phyloP scores from a whole-genome alignment of 2,113 vertebrate genomes.

The Pluvialis apricaria region DNA sequence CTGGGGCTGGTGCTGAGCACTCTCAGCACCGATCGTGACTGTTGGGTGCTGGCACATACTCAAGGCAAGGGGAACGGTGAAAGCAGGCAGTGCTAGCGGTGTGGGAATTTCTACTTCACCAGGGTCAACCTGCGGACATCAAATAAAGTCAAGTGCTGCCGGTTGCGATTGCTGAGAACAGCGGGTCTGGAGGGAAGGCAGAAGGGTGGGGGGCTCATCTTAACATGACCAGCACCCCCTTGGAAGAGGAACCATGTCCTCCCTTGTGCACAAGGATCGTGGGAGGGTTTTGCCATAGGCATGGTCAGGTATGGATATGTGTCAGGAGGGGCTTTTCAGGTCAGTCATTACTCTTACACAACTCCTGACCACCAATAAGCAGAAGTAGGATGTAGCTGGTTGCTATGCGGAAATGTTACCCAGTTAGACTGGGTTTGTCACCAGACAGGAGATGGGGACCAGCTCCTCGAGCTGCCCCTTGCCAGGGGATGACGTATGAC shows the following conservation, averaged over 20 bases:
- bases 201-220: background rate
- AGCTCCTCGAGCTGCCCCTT: background rate
- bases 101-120: too few relatives aligned
- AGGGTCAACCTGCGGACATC: too few relatives aligned
- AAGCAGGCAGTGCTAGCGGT: too few relatives aligned
- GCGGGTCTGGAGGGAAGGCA: background rate
- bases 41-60: too few relatives aligned
- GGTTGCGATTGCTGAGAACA: too few relatives aligned
- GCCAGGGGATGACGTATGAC: rapidly evolving
- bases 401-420: background rate
- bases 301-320: background rate
- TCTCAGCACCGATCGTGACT: too few relatives aligned
- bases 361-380: background rate
- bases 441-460: background rate
- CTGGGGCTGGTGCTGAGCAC: too few relatives aligned
- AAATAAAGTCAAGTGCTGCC: too few relatives aligned
- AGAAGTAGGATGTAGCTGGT: background rate
- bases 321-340: background rate
- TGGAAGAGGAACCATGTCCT: background rate
- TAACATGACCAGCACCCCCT: rapidly evolving
- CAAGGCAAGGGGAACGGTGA: too few relatives aligned
- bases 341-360: background rate
- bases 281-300: background rate
- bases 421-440: background rate
- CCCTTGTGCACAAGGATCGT: background rate